Base-by-base conservation (phyloP, 2,888 invertebrate genomes). In the Torymus aiolomorphi region DNA sequence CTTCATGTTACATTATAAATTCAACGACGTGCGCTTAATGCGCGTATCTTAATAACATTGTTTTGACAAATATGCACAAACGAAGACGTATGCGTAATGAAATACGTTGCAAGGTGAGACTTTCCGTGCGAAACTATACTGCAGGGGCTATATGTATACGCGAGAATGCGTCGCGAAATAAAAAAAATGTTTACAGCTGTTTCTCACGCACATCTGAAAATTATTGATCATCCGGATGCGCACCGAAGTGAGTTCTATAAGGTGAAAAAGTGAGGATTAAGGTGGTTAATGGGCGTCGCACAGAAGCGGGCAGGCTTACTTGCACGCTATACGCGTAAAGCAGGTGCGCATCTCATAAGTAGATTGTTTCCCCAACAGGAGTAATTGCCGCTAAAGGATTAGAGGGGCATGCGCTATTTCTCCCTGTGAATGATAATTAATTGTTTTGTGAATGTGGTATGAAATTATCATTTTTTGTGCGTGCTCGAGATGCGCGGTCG, bases 221-320 rank as follows among this genome's bases (percentile, higher is more conserved):
- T 75, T 75, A 67, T 75, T 75, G 75, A 75, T 75, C 67, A 67
- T 67, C 67, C 75, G 75, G 75, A 75, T 75, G 59, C 54, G 62
- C 73, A 16, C 13, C 16, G 14, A 20, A 63, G 63, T 65, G 65
- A 51, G 24, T 67, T 75, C 63, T 59, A 65, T 63, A 65, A 57
- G 67, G 31, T 59, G 42, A 75, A 75, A 75, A 75, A 65, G 66
- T 18, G 59, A 67, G 51, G 67, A 67, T 75, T 67, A 67, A 51
- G 67, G 31, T 75, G 57, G 57, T 67, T 75, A 66, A 75, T 75
- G 75, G 20, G 31, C 66, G 59, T 66, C 66, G 59, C 24, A 16
- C 59, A 51, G 18, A 66, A 42, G 42, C 42, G 42, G 1, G 42
- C 42, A 42, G 42, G 42, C 42, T 42, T 42, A 42, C 42, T 42